Conservation (phyloP, 64 coral and sea anemone genomes). For the Hydrozoanthus tunicans region DNA sequence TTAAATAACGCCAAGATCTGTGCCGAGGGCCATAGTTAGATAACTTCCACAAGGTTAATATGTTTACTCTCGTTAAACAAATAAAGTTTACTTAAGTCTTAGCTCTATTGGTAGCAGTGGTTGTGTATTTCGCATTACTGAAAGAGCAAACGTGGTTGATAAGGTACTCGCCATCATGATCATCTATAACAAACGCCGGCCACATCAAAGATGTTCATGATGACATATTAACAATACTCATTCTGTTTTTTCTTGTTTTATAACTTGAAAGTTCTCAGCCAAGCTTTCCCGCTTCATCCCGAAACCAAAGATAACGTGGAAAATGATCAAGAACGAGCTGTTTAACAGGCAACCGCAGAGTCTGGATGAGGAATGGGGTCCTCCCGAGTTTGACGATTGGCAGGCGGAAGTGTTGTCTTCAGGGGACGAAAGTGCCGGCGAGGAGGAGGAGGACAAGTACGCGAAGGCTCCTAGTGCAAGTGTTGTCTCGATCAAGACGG, state of each 20-base stretch:
- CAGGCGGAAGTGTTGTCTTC: neutral
- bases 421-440: neutral
- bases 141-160: too few relatives aligned
- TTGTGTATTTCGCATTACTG: too few relatives aligned
- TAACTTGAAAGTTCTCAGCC: neutral
- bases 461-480: neutral
- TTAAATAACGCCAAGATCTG: too few relatives aligned
- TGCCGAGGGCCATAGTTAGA: too few relatives aligned
- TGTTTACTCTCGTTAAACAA: too few relatives aligned
- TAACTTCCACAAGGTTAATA: too few relatives aligned
- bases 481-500: neutral
- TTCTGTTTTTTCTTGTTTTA: neutral
- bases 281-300: neutral
- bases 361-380: neutral
- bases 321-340: neutral
- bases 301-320: slow-evolving; percentile 11
- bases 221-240: neutral
- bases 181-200: too few relatives aligned
- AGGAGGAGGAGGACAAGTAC: neutral
- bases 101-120: too few relatives aligned
- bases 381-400: slow-evolving; percentile 3
- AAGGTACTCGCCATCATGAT: too few relatives aligned
- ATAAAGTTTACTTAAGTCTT: too few relatives aligned
- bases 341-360: neutral
- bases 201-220: neutral